phyloP scores from a whole-genome alignment of 2,113 vertebrate genomes.

The Emydura subglobosa region DNA sequence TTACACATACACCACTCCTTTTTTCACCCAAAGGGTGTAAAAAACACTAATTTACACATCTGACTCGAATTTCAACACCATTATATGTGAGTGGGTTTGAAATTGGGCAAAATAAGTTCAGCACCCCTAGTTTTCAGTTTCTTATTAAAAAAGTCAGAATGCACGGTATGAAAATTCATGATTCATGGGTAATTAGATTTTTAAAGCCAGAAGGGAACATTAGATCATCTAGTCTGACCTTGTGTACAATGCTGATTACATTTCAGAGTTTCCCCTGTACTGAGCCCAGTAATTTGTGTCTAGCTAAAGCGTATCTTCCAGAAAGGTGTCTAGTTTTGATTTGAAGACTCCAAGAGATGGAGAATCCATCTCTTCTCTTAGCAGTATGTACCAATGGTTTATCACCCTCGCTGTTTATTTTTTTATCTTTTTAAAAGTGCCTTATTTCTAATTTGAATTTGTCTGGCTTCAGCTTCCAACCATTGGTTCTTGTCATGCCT shows the following conservation, averaged over 20 bases:
- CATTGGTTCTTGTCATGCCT: no score
- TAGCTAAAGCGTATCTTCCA: neutral
- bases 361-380: neutral
- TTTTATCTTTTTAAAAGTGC: no score
- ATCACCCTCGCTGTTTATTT: neutral
- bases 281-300: neutral
- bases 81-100: neutral
- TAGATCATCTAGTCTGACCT: neutral
- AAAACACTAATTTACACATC: accelerated
- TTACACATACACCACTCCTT: accelerated
- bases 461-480: no score
- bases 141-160: neutral
- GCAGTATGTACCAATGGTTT: neutral
- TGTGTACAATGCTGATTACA: neutral
- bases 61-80: neutral
- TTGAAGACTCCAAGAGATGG: neutral
- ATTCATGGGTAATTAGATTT: neutral
- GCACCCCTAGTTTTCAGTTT: neutral
- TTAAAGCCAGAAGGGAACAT: neutral
- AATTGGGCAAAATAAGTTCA: neutral
- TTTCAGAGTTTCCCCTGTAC: neutral
- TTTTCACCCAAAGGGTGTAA: neutral
- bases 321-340: neutral
- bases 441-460: no score
- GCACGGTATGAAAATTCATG: neutral